phyloP scores from a whole-genome alignment of 2,888 invertebrate genomes.

The Enoplolaimus lenunculus region DNA sequence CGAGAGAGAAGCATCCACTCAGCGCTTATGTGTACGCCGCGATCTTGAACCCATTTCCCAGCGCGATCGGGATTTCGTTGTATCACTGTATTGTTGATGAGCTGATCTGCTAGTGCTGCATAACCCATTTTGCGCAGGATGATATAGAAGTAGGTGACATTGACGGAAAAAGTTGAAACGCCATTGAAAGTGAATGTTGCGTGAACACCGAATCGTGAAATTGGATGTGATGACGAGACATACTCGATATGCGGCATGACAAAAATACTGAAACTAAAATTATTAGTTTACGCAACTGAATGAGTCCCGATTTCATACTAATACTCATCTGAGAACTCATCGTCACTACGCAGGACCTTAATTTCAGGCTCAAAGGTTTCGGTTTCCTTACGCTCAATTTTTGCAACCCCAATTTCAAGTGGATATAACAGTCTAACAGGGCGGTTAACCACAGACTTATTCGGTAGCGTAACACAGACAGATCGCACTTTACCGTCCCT shows the following conservation, averaged over 20 bases:
- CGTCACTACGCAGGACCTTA: no score
- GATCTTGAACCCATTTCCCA: neutral
- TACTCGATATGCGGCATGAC: neutral
- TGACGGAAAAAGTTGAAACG: neutral
- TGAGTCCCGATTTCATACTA: neutral
- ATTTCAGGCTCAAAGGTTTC: no score
- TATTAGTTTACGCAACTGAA: neutral
- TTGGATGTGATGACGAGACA: neutral
- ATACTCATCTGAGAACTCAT: neutral
- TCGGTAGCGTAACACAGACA: neutral
- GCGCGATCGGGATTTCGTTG: neutral
- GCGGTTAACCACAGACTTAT: neutral
- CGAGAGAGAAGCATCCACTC: neutral
- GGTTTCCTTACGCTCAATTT: no score
- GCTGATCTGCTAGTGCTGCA: neutral
- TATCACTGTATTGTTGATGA: neutral
- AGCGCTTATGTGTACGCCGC: neutral
- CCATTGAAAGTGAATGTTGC: neutral
- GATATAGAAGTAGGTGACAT: neutral
- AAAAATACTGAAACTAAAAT: neutral
- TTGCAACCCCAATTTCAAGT: neutral
- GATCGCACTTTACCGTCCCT: neutral
- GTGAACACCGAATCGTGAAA: neutral
- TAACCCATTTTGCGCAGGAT: neutral
- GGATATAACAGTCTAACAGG: neutral